phyloP scores from a whole-genome alignment of 64 coral and sea anemone species.

The Actinia tenebrosa region DNA sequence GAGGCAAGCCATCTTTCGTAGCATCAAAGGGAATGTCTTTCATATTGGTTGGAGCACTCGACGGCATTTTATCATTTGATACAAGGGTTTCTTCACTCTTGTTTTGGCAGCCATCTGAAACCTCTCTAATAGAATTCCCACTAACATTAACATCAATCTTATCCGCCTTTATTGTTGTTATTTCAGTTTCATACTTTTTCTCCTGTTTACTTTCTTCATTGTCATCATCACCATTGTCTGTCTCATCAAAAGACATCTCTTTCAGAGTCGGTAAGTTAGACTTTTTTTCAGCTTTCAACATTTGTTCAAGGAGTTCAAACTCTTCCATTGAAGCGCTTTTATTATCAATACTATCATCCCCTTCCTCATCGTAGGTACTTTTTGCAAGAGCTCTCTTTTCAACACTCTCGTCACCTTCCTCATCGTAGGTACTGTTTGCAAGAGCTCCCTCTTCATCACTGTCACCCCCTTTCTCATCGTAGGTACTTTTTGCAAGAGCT shows the following conservation, averaged over 20 bases:
- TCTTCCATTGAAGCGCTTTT: conserved; percentile 64
- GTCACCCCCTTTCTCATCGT: conserved; percentile 11
- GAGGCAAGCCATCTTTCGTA: background rate
- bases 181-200: background rate
- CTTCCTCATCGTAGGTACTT: conserved; percentile 10
- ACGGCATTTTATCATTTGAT: background rate
- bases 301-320: conserved; percentile 71
- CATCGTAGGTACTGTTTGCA: no score
- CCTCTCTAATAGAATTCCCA: background rate
- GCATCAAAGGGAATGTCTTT: background rate
- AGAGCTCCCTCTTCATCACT: background rate
- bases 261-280: background rate
- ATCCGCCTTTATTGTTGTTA: background rate
- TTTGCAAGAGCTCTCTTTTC: background rate
- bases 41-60: background rate
- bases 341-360: conserved; percentile 27
- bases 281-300: conserved; percentile 39
- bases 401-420: no score
- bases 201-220: background rate
- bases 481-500: background rate
- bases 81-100: background rate
- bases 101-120: background rate
- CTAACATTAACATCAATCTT: background rate
- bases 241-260: background rate
- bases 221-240: background rate